Base-by-base conservation (phyloP, 1,140 invertebrate genomes). In the Drosophila aff. region DNA sequence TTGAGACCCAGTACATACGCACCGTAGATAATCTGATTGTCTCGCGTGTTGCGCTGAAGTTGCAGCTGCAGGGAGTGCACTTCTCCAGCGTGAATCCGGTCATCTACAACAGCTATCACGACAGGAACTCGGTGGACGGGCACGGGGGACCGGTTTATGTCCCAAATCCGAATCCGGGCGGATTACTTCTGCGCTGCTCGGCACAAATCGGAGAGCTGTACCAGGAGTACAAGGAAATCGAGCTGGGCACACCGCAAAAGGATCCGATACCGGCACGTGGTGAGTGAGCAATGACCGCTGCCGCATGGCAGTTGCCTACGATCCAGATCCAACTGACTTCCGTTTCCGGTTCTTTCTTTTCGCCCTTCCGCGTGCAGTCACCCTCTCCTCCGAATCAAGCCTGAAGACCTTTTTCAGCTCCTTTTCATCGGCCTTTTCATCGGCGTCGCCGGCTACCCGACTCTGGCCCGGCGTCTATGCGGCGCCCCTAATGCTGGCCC, bases 241-340 rank as follows among this genome's bases (percentile, higher is more conserved):
- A 94, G 76, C 84, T 95, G 67, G 93, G 93, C 31, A 92, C 92
- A 66, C 93, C 93, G 63, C 93, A 93, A 63, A 93, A 93, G 74
- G 94, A 95, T 92, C 94, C 94, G 43, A 87, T 95, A 64, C 94
- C 94, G 26, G 94, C 94, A 84, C 92, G 94, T 93, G 94, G 94
- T 95, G 57, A 73, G 85, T 90, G 52, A 15, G 16, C 53, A 21
- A 7, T 31, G 43, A 21, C 55, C 36, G 5, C 26, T 11, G 26
- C 60, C 38, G 6, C 28, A 15, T 69, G 59, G 58, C 73, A 69
- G 75, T 69, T 84, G 80, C 59, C 41, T 46, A 57, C 78, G 71
- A 68, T 72, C 66, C 38, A 62, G 74, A 81, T 73, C 71, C 67
- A 85, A 85, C 62, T 74, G 50, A 41, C 69, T 87, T 79, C 79